Conservation (phyloP, 2,888 invertebrate genomes). For the Amblyjoppa proteus region DNA sequence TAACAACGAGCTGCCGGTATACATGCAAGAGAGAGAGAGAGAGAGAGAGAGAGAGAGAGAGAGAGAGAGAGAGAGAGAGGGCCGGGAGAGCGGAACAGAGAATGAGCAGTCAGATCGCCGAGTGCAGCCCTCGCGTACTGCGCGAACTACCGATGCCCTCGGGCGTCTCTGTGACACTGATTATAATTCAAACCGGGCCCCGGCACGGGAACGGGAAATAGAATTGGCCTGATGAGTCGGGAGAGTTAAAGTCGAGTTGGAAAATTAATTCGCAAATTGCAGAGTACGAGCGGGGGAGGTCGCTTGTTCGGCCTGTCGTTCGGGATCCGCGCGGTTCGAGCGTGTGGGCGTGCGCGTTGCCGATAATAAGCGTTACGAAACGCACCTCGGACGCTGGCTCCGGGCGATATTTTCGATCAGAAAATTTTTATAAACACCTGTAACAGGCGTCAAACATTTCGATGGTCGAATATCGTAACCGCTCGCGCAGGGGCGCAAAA, state of each 20-base stretch:
- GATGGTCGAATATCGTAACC: background rate
- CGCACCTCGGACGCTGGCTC: background rate
- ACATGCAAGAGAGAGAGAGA: background rate
- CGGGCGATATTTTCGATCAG: background rate
- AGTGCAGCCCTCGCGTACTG: background rate
- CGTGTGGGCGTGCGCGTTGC: background rate
- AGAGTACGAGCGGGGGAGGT: conserved; percentile 20
- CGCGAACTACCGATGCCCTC: conserved; percentile 9
- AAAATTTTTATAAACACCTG: background rate
- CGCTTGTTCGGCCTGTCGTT: conserved; percentile 21
- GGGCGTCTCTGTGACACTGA: conserved; percentile 56
- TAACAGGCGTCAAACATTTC: background rate
- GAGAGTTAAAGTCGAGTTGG: conserved; percentile 66
- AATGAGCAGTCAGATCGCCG: conserved; percentile 11
- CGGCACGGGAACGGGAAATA: conserved; percentile 62
- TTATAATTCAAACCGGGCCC: conserved; percentile 65
- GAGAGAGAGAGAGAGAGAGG: background rate
- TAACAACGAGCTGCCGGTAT: conserved; percentile 26
- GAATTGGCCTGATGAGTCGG: conserved; percentile 71
- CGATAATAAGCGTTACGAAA: conserved; percentile 13
- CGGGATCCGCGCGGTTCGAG: conserved; percentile 6
- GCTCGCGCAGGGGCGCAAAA: background rate
- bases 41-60: background rate
- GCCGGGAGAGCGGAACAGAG: background rate
- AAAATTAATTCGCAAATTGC: conserved; percentile 75